Conservation (phyloP, 2,113 vertebrate species). For the Odocoileus hemionus region DNA sequence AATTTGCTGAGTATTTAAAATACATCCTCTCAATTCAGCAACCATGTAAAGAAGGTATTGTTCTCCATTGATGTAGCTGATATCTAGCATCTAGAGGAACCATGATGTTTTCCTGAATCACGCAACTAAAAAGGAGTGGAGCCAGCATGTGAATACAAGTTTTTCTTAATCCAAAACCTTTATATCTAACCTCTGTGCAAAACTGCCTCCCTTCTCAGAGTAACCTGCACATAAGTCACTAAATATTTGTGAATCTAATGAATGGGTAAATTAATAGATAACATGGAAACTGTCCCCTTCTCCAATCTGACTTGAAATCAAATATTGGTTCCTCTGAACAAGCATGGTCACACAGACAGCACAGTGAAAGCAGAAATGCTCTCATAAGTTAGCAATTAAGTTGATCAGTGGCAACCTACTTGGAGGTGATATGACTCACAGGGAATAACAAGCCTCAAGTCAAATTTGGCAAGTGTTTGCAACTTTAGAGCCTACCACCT, state of each 20-base stretch:
- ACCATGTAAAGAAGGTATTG: not conserved
- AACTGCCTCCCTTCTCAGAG: not conserved
- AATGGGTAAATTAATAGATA: not conserved
- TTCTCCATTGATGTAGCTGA: not conserved
- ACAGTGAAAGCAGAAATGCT: not conserved
- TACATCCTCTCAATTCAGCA: not conserved
- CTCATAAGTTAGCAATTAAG: not conserved
- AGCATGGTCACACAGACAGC: not conserved
- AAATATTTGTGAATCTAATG: not conserved
- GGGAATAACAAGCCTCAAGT: not conserved
- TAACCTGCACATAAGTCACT: not conserved
- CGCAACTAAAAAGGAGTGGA: not conserved
- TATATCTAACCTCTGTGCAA: not conserved
- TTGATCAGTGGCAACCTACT: not conserved
- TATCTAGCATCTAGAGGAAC: not conserved
- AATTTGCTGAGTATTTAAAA: conserved; percentile 22
- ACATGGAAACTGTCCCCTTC: not conserved
- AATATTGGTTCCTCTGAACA: not conserved
- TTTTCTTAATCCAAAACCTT: not conserved
- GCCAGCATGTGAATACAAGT: not conserved
- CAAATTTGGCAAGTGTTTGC: not conserved
- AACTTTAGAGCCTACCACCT: not conserved
- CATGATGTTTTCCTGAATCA: not conserved
- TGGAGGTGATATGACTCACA: not conserved
- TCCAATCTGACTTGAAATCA: not conserved